Percentiles rank a stretch among this genome's conserved stretches.
Conservation (phyloP, 2,113 vertebrate genomes). For the Solea solea region DNA sequence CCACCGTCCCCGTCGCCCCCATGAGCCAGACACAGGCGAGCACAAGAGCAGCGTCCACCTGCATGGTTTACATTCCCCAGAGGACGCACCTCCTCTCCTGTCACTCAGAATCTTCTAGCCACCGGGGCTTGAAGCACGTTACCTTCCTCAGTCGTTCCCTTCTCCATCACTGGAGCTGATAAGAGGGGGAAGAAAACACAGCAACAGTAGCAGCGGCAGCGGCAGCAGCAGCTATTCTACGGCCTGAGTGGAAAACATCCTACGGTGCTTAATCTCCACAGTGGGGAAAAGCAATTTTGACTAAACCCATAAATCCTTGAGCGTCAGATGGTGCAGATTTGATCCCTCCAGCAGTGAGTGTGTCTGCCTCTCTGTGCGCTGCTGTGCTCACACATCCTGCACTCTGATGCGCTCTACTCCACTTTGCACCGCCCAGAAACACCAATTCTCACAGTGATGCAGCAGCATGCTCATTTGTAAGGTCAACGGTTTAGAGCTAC, state of each 20-base stretch:
- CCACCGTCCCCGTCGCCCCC: conserved; percentile 64
- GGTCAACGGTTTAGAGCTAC: conserved; percentile 65
- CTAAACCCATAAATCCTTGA: conserved; percentile 86
- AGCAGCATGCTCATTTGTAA: conserved; percentile 71
- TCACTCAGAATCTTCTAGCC: conserved; percentile 71
- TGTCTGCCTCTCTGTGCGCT: conserved; percentile 72
- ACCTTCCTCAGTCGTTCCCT: conserved; percentile 70
- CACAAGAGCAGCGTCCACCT: conserved; percentile 76
- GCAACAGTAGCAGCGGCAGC: conserved; percentile 22
- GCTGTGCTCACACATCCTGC: conserved; percentile 76
- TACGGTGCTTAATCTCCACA: conserved; percentile 83
- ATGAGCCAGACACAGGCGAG: conserved; percentile 75
- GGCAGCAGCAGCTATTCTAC: conserved; percentile 60
- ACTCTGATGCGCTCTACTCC: conserved; percentile 71
- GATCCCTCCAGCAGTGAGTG: conserved; percentile 82
- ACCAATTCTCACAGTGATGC: conserved; percentile 73
- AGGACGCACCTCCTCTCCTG: conserved; percentile 62
- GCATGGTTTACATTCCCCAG: conserved; percentile 80
- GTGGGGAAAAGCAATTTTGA: conserved; percentile 86
- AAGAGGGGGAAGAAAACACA: conserved; percentile 45
- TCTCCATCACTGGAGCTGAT: conserved; percentile 58
- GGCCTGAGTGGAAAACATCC: conserved; percentile 77
- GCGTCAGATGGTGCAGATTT: conserved; percentile 87
- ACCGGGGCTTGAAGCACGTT: conserved; percentile 55
- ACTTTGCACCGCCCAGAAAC: conserved; percentile 76